A percentile compares a stretch with the other conserved stretches of the same genome.
These are phyloP conservation scores for Peromyscus eremicus DNA, from an alignment of 2,797 vertebrate species.

Conservation along the genomic window DNA sequence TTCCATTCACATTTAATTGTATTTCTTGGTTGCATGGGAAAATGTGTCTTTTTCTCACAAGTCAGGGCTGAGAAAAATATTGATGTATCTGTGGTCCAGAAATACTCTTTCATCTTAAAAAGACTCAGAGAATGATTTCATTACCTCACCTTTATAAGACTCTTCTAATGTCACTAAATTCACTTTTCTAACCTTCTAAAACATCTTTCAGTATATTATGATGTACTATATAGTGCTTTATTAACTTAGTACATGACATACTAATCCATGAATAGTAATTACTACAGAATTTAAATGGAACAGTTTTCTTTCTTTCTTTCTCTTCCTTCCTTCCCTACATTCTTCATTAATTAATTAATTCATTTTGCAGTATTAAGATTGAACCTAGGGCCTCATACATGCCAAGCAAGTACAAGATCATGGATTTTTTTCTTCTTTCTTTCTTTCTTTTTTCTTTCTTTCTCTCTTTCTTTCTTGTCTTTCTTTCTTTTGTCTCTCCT, in stretches of 20 bases:
- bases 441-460: neutral
- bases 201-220: neutral
- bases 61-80: neutral
- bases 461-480: fast-evolving
- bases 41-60: neutral
- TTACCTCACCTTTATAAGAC: slow-evolving; percentile 36
- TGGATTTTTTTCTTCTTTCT: neutral
- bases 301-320: neutral
- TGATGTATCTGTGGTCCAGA: slow-evolving; percentile 8
- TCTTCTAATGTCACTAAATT: slow-evolving; percentile 38
- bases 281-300: slow-evolving; percentile 20
- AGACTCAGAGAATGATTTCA: slow-evolving; percentile 1
- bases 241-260: slow-evolving; percentile 22
- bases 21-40: slow-evolving; percentile 30
- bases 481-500: neutral
- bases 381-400: neutral
- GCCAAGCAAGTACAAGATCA: neutral
- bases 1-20: slow-evolving; percentile 18
- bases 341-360: neutral
- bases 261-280: slow-evolving; percentile 9
- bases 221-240: slow-evolving; percentile 12
- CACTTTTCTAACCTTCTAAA: neutral
- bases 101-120: neutral
- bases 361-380: neutral
- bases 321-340: too few relatives aligned